Percentiles rank a stretch among this genome's conserved stretches.
These are phyloP conservation scores for Chauna torquata DNA, from an alignment of 2,113 vertebrate species.

Conservation along the genomic window DNA sequence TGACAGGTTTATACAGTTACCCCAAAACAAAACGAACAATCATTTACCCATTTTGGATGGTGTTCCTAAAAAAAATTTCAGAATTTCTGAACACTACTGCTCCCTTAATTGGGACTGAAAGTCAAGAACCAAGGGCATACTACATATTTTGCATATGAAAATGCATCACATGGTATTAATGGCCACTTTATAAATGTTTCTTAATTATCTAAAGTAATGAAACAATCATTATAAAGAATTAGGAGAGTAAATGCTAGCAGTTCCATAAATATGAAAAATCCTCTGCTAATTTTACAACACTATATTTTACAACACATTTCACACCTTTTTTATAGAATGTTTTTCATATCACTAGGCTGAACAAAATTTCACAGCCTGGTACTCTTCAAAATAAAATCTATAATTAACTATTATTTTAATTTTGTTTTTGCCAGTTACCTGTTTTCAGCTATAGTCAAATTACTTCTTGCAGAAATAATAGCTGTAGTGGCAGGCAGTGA, in stretches of 20 bases:
- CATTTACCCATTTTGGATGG: not conserved
- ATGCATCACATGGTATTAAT: not conserved
- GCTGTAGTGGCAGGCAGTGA: not conserved
- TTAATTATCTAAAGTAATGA: not conserved
- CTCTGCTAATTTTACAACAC: not conserved
- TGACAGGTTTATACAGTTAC: not conserved
- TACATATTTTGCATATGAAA: not conserved
- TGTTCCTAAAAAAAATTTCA: not conserved
- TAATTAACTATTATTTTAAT: conserved; percentile 2
- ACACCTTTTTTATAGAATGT: not conserved
- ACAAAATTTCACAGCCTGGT: not conserved
- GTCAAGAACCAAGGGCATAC: not conserved
- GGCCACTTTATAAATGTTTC: not conserved
- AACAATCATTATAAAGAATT: not conserved
- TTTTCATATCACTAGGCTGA: not conserved
- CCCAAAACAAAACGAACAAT: not conserved
- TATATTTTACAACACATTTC: not conserved
- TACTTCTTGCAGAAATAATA: conserved; percentile 56
- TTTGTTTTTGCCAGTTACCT: conserved; percentile 69
- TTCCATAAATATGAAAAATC: not conserved
- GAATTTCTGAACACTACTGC: not conserved
- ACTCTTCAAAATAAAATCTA: not conserved
- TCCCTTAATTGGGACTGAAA: not conserved
- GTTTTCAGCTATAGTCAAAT: conserved; percentile 64
- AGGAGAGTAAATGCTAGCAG: not conserved